Evolutionary conservation across 2,113 vertebrate species (phyloP), one percentile per base, ranked within the genome.

Genomic region (Menura novaehollandiae): DNA sequence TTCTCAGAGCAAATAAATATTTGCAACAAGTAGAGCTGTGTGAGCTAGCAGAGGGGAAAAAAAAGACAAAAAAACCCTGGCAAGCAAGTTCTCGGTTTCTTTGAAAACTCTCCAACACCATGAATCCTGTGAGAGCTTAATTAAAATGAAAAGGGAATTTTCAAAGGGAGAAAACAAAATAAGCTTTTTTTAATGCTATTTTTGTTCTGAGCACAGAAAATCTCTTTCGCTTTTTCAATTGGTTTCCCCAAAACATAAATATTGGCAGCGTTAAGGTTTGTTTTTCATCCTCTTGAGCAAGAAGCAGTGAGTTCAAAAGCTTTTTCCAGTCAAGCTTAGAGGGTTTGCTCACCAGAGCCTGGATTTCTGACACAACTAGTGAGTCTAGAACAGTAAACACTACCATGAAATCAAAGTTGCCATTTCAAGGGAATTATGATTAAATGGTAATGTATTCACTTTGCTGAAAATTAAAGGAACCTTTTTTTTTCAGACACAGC

Each of bases 61-160:
- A 32, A 24, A 62, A 53, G 11, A 55, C 21, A 81, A 91, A 92
- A 90, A 92, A 92, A 51, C 9, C 2, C 59, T 39, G 92, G 94
- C 95, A 95, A 92, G 81, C 41, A 93, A 91, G 72, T 83, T 89
- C 39, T 77, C 53, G 66, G 35, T 87, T 94, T 93, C 95, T 97
- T 95, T 97, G 85, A 95, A 95, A 96, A 93, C 30, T 78, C 73
- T 95, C 97, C 97, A 97, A 88, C 33, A 63, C n/a, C 91, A 93
- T 56, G 88, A 85, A 94, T 92, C 88, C 77, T 85, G 72, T 79
- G 75, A 96, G 88, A 94, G 90, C 72, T 96, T 93, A 95, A 97
- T 97, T 96, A 93, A 95, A 66, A 96, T 84, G 88, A 79, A 96
- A 93, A 87, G 80, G 37, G 69, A 97, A 93, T 85, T 94, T 93